Evolutionary conservation across 2,113 vertebrate genomes (phyloP).

Genomic region (Ardeotis arabs): DNA sequence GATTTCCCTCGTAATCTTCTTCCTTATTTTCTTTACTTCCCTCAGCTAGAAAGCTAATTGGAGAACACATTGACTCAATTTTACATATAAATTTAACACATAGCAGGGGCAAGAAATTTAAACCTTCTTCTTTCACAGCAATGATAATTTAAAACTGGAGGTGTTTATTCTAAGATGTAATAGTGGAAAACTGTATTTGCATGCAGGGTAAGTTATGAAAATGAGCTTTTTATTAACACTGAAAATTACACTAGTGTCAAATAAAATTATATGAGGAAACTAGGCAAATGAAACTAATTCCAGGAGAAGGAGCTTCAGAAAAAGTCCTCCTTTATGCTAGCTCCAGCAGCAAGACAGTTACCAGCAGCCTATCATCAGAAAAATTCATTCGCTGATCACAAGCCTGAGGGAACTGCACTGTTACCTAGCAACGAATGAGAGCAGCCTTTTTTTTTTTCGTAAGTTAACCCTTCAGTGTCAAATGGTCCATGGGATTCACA

Average conservation of each 20-base stretch:
- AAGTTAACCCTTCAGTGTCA: conserved; percentile 28
- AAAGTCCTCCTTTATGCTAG: neutral
- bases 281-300: neutral
- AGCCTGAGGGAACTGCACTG: neutral
- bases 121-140: neutral
- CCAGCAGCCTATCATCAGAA: neutral
- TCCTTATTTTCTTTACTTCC: neutral
- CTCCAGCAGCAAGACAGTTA: neutral
- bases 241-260: neutral
- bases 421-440: conserved; percentile 52
- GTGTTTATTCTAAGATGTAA: neutral
- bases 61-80: neutral
- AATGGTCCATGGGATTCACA: neutral
- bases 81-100: neutral
- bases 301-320: neutral
- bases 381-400: conserved; percentile 23
- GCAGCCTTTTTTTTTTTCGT: neutral
- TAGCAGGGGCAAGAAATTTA: neutral
- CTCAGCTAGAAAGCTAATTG: neutral
- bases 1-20: neutral
- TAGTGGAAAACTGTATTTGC: neutral
- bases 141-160: neutral
- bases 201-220: neutral
- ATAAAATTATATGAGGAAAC: neutral
- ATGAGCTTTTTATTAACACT: neutral